These are phyloP conservation scores for Plumapathes pennacea DNA, from an alignment of 92 coral and sea anemone species.

Conservation along the genomic window DNA sequence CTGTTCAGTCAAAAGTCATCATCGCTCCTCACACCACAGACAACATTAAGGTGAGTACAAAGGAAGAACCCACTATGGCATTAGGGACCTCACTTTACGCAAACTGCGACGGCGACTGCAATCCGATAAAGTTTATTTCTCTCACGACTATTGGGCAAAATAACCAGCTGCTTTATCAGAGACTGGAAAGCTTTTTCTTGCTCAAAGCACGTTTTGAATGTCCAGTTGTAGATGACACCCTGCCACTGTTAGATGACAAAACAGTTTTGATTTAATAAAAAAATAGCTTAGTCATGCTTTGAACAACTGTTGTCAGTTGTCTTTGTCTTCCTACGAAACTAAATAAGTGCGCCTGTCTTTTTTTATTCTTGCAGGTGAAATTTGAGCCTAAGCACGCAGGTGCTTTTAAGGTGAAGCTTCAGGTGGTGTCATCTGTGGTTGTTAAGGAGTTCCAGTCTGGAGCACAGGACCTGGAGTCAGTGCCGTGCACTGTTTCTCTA, in stretches of 20 bases:
- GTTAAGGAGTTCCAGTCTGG: slow-evolving; percentile 57
- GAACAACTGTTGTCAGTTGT: neutral
- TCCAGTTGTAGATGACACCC: no score
- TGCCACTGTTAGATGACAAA: no score
- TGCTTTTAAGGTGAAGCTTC: slow-evolving; percentile 76
- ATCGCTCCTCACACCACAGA: slow-evolving; percentile 89
- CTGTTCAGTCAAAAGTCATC: slow-evolving; percentile 73
- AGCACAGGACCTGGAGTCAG: slow-evolving; percentile 45
- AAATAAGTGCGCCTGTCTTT: neutral
- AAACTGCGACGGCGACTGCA: no score
- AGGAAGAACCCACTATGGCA: no score
- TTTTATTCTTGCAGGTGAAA: slow-evolving; percentile 54
- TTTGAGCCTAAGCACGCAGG: slow-evolving; percentile 83
- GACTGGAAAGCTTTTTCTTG: no score
- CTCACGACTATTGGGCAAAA: no score
- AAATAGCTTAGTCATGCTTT: neutral
- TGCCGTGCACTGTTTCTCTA: slow-evolving; percentile 63
- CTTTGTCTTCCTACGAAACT: no score
- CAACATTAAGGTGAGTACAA: slow-evolving; percentile 76
- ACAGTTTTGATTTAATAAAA: no score
- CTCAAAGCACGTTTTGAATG: no score
- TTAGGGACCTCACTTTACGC: no score
- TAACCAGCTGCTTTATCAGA: no score
- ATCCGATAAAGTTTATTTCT: no score
- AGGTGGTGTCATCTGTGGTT: slow-evolving; percentile 84